These are phyloP conservation scores for Stenodema calcarata DNA, from an alignment of 2,888 invertebrate species.

Conservation along the genomic window DNA sequence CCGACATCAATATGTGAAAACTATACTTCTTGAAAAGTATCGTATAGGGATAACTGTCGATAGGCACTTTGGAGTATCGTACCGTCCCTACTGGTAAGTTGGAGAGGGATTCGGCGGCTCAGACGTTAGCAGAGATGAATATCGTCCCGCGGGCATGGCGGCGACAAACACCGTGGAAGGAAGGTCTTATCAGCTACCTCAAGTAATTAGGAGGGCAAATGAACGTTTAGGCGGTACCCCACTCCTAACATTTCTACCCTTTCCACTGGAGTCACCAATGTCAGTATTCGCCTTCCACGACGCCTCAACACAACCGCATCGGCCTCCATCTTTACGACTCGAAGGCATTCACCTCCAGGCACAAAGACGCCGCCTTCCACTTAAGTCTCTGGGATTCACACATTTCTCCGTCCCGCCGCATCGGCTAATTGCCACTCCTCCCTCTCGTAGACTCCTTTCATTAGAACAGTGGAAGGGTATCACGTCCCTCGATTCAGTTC, in stretches of 20 bases:
- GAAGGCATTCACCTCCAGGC: not conserved
- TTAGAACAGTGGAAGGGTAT: conserved; percentile 7
- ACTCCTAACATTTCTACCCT: not conserved
- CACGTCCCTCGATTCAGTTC: conserved; percentile 26
- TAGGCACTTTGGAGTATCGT: no score
- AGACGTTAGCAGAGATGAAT: no score
- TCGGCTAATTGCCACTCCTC: conserved; percentile 23
- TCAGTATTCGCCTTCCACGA: not conserved
- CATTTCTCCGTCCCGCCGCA: conserved; percentile 25
- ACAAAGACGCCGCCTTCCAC: conserved; percentile 10
- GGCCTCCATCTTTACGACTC: not conserved
- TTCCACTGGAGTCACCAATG: not conserved
- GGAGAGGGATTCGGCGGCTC: no score
- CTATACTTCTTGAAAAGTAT: no score
- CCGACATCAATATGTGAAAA: no score
- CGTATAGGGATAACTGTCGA: no score
- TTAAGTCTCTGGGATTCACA: conserved; percentile 22
- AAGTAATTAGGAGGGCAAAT: conserved; percentile 32
- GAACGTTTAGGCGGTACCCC: conserved; percentile 17
- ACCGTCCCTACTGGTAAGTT: no score
- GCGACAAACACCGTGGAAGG: conserved; percentile 17
- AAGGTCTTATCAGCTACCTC: conserved; percentile 28
- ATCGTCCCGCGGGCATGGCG: no score
- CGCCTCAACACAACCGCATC: not conserved
- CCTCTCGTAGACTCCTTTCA: conserved; percentile 20